Conservation (phyloP, 35 echinoderm and acorn worm genomes). For the Lytechinus variegatus region DNA sequence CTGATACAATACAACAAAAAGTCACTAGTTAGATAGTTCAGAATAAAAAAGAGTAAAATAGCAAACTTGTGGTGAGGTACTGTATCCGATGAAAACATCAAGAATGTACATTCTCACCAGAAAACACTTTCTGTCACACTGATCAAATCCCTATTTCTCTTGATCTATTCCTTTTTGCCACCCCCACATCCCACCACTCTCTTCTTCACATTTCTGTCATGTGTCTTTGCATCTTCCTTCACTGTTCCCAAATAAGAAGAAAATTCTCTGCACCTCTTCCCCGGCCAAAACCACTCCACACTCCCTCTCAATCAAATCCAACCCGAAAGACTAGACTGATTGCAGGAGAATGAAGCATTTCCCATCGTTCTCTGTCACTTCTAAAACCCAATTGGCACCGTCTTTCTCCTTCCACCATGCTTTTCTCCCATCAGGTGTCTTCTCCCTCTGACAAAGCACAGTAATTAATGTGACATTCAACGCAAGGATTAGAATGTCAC, state of each 20-base stretch:
- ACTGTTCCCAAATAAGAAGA: too few relatives aligned
- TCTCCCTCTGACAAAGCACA: neutral
- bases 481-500: neutral
- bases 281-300: neutral
- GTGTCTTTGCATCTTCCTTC: neutral
- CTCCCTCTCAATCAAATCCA: neutral
- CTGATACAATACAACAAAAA: too few relatives aligned
- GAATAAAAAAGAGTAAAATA: too few relatives aligned
- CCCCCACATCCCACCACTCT: neutral
- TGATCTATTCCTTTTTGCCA: neutral
- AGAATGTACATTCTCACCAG: too few relatives aligned
- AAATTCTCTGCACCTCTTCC: neutral
- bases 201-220: neutral
- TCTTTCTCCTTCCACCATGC: neutral
- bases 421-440: neutral
- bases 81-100: too few relatives aligned
- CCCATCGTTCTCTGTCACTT: neutral
- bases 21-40: too few relatives aligned
- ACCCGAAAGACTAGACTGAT: neutral
- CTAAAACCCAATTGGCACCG: neutral
- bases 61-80: too few relatives aligned
- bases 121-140: neutral
- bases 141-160: neutral
- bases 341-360: neutral
- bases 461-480: conserved; percentile 5